phyloP scores from a whole-genome alignment of 64 coral and sea anemone species.

The Cladopsammia gracilis region DNA sequence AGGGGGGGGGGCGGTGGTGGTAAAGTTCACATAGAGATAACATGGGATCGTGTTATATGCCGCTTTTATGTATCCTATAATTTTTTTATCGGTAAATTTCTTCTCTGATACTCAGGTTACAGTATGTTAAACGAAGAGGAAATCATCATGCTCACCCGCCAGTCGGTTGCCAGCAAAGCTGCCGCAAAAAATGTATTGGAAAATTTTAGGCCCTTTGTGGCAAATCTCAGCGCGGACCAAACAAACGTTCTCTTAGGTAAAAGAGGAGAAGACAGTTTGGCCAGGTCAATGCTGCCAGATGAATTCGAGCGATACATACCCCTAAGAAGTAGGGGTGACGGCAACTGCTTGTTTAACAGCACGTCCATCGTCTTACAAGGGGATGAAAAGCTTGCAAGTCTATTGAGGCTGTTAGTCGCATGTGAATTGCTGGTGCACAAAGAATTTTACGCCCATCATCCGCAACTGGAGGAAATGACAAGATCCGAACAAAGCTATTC shows the following conservation, averaged over 20 bases:
- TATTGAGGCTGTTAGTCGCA: slow-evolving; percentile 13
- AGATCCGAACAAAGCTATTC: background rate
- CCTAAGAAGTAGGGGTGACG: too few species aligned
- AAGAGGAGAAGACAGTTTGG: background rate
- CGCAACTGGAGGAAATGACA: slow-evolving; percentile 26
- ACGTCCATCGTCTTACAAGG: slow-evolving; percentile 2
- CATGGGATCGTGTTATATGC: too few species aligned
- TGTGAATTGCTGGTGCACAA: slow-evolving; percentile 41
- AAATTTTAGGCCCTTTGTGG: background rate
- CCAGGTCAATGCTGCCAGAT: background rate
- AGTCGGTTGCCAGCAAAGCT: background rate
- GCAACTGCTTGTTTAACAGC: too few species aligned
- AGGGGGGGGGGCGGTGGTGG: too few species aligned
- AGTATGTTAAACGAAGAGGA: background rate
- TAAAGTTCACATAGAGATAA: too few species aligned
- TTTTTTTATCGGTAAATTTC: too few species aligned
- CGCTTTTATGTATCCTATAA: too few species aligned
- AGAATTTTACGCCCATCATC: slow-evolving; percentile 47
- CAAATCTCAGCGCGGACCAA: background rate
- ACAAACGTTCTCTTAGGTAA: background rate
- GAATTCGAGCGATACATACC: too few species aligned
- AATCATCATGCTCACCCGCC: background rate
- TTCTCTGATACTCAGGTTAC: background rate
- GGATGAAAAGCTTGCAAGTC: slow-evolving; percentile 26
- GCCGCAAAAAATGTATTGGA: background rate